Evolutionary conservation across 2,888 invertebrate genomes (phyloP).

Genomic region (Archips crataeganus): DNA sequence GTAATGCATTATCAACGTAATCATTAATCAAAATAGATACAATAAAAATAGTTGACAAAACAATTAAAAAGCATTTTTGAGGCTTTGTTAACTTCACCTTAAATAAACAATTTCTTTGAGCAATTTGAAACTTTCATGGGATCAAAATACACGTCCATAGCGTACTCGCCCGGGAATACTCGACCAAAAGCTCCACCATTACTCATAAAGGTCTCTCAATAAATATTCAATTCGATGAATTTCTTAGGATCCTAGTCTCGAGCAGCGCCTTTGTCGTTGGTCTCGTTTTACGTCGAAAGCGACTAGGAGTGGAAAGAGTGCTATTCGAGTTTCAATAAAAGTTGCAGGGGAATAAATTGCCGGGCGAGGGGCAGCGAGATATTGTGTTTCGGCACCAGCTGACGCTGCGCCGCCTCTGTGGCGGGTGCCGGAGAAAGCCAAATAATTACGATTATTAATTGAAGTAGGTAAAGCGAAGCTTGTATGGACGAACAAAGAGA

Average conservation of each 20-base stretch:
- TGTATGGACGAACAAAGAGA: conserved; percentile 3
- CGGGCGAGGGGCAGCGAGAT: conserved; percentile 55
- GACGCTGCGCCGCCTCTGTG: conserved; percentile 51
- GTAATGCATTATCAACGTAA: conserved; percentile 8
- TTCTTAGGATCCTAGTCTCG: conserved; percentile 42
- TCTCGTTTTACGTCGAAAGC: conserved; percentile 52
- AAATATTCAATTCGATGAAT: conserved; percentile 44
- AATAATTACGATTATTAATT: conserved; percentile 48
- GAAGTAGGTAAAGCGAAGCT: conserved; percentile 12
- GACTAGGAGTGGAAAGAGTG: conserved; percentile 50
- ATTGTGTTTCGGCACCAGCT: conserved; percentile 66
- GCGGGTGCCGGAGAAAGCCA: conserved; percentile 44
- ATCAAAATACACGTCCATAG: conserved; percentile 26
- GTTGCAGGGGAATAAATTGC: conserved; percentile 74
- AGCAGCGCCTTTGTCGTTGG: conserved; percentile 45
- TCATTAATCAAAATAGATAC: neutral
- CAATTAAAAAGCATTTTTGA: neutral
- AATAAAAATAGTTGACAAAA: neutral
- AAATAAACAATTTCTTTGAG: neutral
- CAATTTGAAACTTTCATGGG: conserved; percentile 1
- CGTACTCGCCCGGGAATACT: conserved; percentile 28
- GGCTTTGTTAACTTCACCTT: neutral
- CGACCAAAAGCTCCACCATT: conserved; percentile 36
- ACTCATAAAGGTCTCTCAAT: conserved; percentile 43
- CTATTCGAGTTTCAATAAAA: conserved; percentile 78